Evolutionary conservation across 1,140 invertebrate genomes (phyloP).

Genomic region (Sycophila sp.): DNA sequence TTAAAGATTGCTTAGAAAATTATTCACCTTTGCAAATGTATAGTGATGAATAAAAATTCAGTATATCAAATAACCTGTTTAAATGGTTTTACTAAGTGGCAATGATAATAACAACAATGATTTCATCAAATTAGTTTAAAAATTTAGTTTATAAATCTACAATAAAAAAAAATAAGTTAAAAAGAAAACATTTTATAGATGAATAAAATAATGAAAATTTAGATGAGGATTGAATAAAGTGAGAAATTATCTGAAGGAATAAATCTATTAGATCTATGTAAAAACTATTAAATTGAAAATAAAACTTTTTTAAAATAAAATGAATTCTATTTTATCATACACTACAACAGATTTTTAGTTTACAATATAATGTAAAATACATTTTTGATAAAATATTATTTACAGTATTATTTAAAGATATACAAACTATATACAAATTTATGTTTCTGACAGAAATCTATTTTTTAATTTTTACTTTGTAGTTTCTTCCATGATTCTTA

Average conservation of each 20-base stretch:
- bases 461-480: slow-evolving; percentile 29
- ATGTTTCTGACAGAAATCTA: not conserved
- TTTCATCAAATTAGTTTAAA: no score
- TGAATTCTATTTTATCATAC: not conserved
- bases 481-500: slow-evolving; percentile 38
- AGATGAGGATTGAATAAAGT: not conserved
- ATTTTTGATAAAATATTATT: not conserved
- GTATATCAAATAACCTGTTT: no score
- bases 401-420: not conserved
- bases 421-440: not conserved
- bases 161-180: no score
- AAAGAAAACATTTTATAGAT: not conserved
- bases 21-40: not conserved
- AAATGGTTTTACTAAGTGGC: no score
- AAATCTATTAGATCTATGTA: not conserved
- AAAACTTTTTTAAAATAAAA: no score
- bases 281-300: not conserved
- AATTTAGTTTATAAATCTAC: no score
- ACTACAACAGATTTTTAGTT: not conserved
- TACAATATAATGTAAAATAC: not conserved
- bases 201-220: not conserved
- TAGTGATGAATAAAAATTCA: not conserved
- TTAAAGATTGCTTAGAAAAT: not conserved
- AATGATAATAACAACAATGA: no score
- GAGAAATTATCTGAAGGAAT: not conserved